These are phyloP conservation scores for Menidia beryllina DNA, from an alignment of 2,113 vertebrate genomes.

Conservation along the genomic window DNA sequence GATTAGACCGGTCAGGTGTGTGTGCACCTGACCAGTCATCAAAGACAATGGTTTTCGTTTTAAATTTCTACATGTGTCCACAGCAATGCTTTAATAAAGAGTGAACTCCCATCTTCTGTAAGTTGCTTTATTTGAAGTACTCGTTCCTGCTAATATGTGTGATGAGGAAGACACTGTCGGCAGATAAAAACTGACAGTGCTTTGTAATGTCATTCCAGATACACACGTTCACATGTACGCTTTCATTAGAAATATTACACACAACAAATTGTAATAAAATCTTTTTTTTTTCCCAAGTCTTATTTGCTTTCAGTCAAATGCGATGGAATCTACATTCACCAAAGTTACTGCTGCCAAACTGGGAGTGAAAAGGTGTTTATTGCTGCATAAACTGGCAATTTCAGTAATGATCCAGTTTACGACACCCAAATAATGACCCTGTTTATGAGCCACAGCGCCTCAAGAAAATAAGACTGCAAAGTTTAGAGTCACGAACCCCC, in stretches of 20 bases:
- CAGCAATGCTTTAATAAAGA: too few relatives aligned
- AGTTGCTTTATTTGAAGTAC: too few relatives aligned
- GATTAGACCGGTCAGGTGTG: too few relatives aligned
- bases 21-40: not conserved
- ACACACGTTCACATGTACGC: not conserved
- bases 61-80: not conserved
- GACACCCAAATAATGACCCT: slow-evolving; percentile 41
- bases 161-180: not conserved
- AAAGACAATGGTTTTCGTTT: not conserved
- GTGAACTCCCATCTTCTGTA: too few relatives aligned
- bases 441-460: slow-evolving; percentile 31
- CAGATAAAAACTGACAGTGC: not conserved
- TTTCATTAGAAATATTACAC: not conserved
- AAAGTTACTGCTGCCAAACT: slow-evolving; percentile 4
- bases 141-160: too few relatives aligned
- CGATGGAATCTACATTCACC: slow-evolving; percentile 21
- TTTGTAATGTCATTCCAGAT: not conserved
- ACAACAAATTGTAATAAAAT: slow-evolving; percentile 9
- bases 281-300: not conserved
- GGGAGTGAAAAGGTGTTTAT: slow-evolving; percentile 30
- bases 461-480: slow-evolving; percentile 33
- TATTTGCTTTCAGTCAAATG: slow-evolving; percentile 7
- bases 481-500: slow-evolving; percentile 6
- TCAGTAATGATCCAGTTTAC: slow-evolving; percentile 41
- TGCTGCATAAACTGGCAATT: slow-evolving; percentile 26